These are phyloP conservation scores for Scolanthus callimorphus DNA, from an alignment of 92 coral and sea anemone species.

Conservation along the genomic window DNA sequence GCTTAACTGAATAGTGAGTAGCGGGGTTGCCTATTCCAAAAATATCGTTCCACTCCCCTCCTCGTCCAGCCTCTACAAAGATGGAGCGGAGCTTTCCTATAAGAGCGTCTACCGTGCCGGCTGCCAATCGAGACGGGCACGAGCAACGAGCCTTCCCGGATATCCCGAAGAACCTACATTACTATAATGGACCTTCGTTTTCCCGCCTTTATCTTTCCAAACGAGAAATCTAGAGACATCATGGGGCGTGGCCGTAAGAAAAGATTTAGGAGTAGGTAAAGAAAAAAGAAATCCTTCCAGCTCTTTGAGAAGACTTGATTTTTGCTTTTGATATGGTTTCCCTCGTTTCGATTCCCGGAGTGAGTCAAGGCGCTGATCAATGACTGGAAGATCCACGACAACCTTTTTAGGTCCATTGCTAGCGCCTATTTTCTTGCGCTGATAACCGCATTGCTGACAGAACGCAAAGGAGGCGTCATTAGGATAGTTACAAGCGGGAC, in stretches of 20 bases:
- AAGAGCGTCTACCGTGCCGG: slow-evolving; percentile 31
- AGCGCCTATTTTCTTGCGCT: neutral
- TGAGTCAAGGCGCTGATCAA: slow-evolving; percentile 2
- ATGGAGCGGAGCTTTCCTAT: slow-evolving; percentile 13
- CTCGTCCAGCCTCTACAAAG: slow-evolving; percentile 6
- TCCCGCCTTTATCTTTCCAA: slow-evolving; percentile 32
- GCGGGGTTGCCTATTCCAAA: slow-evolving; percentile 14
- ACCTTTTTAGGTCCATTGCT: neutral
- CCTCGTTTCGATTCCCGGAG: neutral
- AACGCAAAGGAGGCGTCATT: slow-evolving; percentile 18
- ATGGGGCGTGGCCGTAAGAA: slow-evolving; percentile 12
- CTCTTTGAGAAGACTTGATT: slow-evolving; percentile 16
- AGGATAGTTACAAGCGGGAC: slow-evolving; percentile 27
- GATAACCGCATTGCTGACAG: slow-evolving; percentile 5
- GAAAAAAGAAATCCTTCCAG: slow-evolving; percentile 11
- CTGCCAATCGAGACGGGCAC: slow-evolving; percentile 26
- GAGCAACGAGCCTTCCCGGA: neutral
- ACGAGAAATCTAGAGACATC: slow-evolving; percentile 20
- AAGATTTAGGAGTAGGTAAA: slow-evolving; percentile 26
- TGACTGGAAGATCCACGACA: neutral
- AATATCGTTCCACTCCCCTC: slow-evolving; percentile 14
- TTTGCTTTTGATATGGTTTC: slow-evolving; percentile 30
- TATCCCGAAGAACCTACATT: slow-evolving; percentile 12
- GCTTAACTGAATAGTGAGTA: slow-evolving; percentile 9
- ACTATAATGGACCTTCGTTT: slow-evolving; percentile 8